These are phyloP conservation scores for Cacatua alba DNA, from an alignment of 2,113 vertebrate species.

Conservation along the genomic window DNA sequence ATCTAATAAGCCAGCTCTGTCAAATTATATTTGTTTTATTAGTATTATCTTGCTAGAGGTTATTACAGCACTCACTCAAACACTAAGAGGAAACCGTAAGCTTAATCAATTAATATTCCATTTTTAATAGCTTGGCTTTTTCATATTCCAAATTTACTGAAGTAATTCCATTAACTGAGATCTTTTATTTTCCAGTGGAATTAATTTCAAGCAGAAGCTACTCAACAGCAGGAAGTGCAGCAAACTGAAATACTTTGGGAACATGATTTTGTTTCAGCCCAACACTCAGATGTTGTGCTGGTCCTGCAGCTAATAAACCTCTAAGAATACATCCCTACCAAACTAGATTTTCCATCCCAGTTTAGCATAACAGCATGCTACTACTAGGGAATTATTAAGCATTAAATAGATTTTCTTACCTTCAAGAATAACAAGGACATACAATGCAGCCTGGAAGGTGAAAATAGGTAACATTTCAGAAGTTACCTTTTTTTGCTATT, in stretches of 20 bases:
- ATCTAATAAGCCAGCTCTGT: constrained; percentile 8
- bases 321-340: background rate
- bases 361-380: background rate
- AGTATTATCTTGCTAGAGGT: constrained; percentile 5
- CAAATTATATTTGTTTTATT: constrained; percentile 42
- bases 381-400: background rate
- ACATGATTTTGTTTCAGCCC: background rate
- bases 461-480: background rate
- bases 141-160: background rate
- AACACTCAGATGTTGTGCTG: background rate
- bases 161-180: background rate
- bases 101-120: constrained; percentile 50
- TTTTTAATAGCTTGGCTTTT: constrained; percentile 46
- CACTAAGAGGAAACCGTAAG: constrained; percentile 10
- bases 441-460: background rate
- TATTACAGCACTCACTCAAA: constrained; percentile 33
- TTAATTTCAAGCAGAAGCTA: constrained; percentile 14
- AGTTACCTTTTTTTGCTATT: background rate
- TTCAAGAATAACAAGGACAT: background rate
- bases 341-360: background rate
- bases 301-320: background rate
- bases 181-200: constrained; percentile 15
- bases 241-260: background rate
- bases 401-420: background rate
- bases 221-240: constrained; percentile 1